Base-by-base conservation (phyloP, 2,113 vertebrate genomes). In the Semicossyphus pulcher region DNA sequence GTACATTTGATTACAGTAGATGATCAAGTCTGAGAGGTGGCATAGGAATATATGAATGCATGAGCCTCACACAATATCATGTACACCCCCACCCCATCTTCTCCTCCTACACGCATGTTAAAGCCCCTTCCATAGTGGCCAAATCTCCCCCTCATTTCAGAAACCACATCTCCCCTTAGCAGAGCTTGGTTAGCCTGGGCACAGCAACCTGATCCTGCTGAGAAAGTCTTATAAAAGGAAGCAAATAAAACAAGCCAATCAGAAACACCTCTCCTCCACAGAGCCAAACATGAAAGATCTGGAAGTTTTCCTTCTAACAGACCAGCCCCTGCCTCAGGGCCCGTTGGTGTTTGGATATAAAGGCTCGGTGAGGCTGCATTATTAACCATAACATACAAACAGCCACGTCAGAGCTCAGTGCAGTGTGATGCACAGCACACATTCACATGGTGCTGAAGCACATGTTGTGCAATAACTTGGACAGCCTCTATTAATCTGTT, bases 201-300 rank as follows among this genome's bases (percentile, higher is more conserved):
- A 74, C 66, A 58, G 89, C 79, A 89, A 92, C 80, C 73, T 67
- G 90, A 92, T 88, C 87, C 78, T 49, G 72, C 85, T 93, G 91
- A 89, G 84, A 90, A 91, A 78, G 41, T 84, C 68, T 67, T 73
- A 76, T 85, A 87, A 87, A 87, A 84, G 42, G 72, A 79, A 59
- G 45, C 68, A 72, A 87, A 88, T 83, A 59, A 87, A 83, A 56
- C 25, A 72, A 75, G 71, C 73, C 61, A 78, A 80, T 80, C 62
- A 67, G 68, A 81, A 75, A 53, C 83, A 81, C 75, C 58, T 76
- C 72, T 65, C 12, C 41, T 75, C 49, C 60, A 52, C 56, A 31
- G 21, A 63, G 66, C 28, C 49, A 45, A 60, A 68, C n/a, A 44
- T 64, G 8, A 70, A 32, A 49, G 48, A 70, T 76, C 8, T 34